Evolutionary conservation across 2,113 vertebrate species (phyloP), one percentile per base, ranked within the genome.

Genomic region (Ictalurus punctatus): DNA sequence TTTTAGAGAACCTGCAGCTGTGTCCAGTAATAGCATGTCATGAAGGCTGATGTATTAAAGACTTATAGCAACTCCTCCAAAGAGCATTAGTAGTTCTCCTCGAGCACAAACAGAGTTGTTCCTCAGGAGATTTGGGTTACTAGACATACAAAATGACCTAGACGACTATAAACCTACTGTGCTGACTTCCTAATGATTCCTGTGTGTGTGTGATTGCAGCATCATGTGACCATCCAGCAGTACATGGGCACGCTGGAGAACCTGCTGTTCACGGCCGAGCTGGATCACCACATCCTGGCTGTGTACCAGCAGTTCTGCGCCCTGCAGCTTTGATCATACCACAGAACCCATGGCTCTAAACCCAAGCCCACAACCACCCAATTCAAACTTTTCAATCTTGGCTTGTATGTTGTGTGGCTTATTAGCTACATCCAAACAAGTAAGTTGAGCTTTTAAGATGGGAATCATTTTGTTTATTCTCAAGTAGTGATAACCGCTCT

Each of bases 261-360:
- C 93, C 96, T 99, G 86, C 97, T 99, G 90, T 99, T 99, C 94
- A 99, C 98, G 0, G 98, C 98, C 0, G 98, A 99, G 92, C 94
- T 99, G 84, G 98, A 99, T 94, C 98, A 94, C 79, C 98, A 99
- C 93, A 99, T 99, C 94, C 94, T 99, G 92, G 96, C 97, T 30
- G 97, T 99, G 14, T 99, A 99, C 95, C 98, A 99, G 94, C 98
- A 99, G 93, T 99, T 99, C 94, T 99, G 98, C 85, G 97, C 98
- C 83, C 96, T 99, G 76, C 98, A 99, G 93, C 97, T 97, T 91
- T 99, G 95, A 98, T 88, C 1, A 65, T 21, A 4, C 8, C 23
- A n/a, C 74, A 30, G 58, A 80, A 79, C 58, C 14, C 48, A 21
- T 56, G 6, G 30, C 12, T 19, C 40, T 17, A 63, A 84, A 59